Evolutionary conservation across 2,113 vertebrate genomes (phyloP), one percentile per base, ranked within the genome.

Genomic region (Echinops telfairi): DNA sequence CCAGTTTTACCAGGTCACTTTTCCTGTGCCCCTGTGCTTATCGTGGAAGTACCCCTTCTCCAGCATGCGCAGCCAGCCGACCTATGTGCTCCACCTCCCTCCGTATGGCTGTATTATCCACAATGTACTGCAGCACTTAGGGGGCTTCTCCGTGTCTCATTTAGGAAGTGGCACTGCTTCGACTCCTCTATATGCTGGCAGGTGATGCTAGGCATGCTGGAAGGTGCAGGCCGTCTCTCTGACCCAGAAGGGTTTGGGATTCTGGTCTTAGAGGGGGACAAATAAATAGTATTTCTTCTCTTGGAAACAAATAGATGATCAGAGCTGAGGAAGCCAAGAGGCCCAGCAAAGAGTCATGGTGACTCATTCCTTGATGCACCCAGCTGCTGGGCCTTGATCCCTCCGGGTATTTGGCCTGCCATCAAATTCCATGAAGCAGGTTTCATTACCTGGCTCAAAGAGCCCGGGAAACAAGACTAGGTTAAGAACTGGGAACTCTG

Each of bases 351-450:
- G 58, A 80, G 22, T 33, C 43, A 62, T 36, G 57, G 58, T 82
- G 47, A 83, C 1, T 7, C 10, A 6, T 5, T 53, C 27, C 16
- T 5, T 4, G 3, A 73, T 29, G 62, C 64, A 14, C 25, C 27
- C 40, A 36, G 16, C 22, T 23, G 7, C n/a, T 17, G 19, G 10
- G 31, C 64, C 47, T 27, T 62, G 16, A 4, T 25, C 33, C 75
- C 23, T 23, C n/a, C 16, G 5, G 11, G 23, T 16, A 7, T 10
- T 64, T 40, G 31, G 19, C 10, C 25, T 0, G 1, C 6, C n/a
- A 84, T 60, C 36, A 43, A 17, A 25, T 14, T 85, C 20, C 4
- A 6, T 1, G 71, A 31, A 29, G 36, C 36, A 5, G 27, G 10
- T 19, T 73, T 40, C 6, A 5, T 40, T 58, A 58, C 36, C 11